phyloP scores from a whole-genome alignment of 2,113 vertebrate species.

The Mesocricetus auratus region DNA sequence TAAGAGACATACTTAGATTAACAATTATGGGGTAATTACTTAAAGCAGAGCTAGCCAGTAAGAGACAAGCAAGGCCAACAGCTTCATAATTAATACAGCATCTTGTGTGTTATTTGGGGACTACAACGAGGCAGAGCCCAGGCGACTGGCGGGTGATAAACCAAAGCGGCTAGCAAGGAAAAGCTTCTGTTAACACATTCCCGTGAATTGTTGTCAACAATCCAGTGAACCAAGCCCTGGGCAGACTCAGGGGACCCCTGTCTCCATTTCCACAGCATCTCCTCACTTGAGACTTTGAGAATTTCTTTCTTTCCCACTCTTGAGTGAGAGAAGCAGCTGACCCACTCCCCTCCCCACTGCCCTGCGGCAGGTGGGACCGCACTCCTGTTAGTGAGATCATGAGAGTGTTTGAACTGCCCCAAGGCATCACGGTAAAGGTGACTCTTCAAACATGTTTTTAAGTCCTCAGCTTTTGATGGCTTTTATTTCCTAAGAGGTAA shows the following conservation, averaged over 20 bases:
- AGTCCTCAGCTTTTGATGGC: background rate
- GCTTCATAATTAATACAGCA: too few relatives aligned
- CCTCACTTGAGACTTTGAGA: background rate
- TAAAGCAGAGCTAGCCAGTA: too few relatives aligned
- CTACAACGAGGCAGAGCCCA: too few relatives aligned
- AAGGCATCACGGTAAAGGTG: background rate
- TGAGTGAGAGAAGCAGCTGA: background rate
- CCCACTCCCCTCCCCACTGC: background rate
- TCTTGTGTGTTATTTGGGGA: too few relatives aligned
- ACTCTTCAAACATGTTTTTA: background rate
- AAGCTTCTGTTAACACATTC: too few relatives aligned
- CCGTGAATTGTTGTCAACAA: too few relatives aligned
- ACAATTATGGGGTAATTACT: too few relatives aligned
- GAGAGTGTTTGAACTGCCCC: background rate
- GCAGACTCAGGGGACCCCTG: background rate
- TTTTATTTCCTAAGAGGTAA: background rate
- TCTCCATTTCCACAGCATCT: background rate
- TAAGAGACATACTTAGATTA: too few relatives aligned
- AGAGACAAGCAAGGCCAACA: too few relatives aligned
- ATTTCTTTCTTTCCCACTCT: background rate
- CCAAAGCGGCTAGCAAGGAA: too few relatives aligned
- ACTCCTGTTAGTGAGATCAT: background rate
- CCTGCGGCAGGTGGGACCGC: background rate
- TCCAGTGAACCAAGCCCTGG: background rate
- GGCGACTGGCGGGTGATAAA: too few relatives aligned